Evolutionary conservation across 2,797 vertebrate genomes (phyloP).

Genomic region (Kryptopterus vitreolus): DNA sequence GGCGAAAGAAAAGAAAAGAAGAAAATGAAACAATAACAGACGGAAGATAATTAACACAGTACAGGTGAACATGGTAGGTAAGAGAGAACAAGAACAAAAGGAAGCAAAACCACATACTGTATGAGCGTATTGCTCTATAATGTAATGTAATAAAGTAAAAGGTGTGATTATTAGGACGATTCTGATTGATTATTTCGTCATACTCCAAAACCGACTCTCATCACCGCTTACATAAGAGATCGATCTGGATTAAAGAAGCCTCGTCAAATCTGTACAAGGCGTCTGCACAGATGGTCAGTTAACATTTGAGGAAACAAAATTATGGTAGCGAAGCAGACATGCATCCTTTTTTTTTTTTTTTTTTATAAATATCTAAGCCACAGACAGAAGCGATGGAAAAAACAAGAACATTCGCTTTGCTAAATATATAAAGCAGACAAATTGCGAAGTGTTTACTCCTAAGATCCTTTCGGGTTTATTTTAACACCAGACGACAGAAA

Average conservation of each 20-base stretch:
- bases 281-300: conserved; percentile 62
- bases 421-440: conserved; percentile 64
- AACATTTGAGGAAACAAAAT: conserved; percentile 65
- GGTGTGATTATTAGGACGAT: too few relatives aligned
- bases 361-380: conserved; percentile 70
- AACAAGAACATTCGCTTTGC: conserved; percentile 70
- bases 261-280: conserved; percentile 45
- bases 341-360: conserved; percentile 56
- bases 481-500: neutral
- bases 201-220: neutral
- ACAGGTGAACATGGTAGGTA: neutral
- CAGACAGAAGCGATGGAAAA: conserved; percentile 61
- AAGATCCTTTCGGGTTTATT: conserved; percentile 34
- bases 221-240: neutral
- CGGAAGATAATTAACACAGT: neutral
- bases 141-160: neutral
- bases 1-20: too few relatives aligned
- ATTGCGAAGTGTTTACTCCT: conserved; percentile 47
- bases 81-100: neutral
- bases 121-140: neutral
- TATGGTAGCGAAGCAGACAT: conserved; percentile 63
- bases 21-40: neutral
- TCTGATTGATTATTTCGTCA: too few relatives aligned
- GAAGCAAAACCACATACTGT: neutral
- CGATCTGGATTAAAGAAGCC: conserved; percentile 1